Percentiles rank a stretch among this genome's conserved stretches.
phyloP scores from a whole-genome alignment of 2,113 vertebrate genomes.

The Pygoscelis adeliae region DNA sequence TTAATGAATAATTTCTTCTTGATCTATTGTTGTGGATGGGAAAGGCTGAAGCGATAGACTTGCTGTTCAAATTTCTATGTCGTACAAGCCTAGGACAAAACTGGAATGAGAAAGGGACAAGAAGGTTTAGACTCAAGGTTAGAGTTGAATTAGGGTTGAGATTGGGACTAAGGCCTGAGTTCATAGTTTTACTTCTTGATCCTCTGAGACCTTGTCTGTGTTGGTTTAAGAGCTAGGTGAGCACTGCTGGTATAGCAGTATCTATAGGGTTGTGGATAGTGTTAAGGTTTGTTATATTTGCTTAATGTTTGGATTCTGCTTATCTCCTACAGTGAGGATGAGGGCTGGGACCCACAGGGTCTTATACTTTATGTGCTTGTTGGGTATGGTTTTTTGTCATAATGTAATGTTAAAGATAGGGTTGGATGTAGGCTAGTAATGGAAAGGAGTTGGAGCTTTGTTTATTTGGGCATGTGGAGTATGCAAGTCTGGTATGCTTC shows the following conservation, averaged over 20 bases:
- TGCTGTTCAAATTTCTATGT: background rate
- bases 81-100: background rate
- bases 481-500: background rate
- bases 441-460: background rate
- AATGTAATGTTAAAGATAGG: background rate
- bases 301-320: background rate
- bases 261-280: background rate
- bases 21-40: background rate
- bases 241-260: background rate
- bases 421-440: background rate
- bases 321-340: background rate
- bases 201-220: background rate
- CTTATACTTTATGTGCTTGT: background rate
- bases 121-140: background rate
- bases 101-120: background rate
- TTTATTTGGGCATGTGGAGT: background rate
- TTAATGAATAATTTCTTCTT: slow-evolving; percentile 4
- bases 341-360: background rate
- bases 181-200: background rate
- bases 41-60: background rate
- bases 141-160: background rate
- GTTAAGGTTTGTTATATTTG: background rate
- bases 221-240: background rate
- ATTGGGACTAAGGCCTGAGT: background rate
- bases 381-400: background rate